These are phyloP conservation scores for Tetranychus piercei DNA, from an alignment of 2,888 invertebrate species.

Conservation along the genomic window DNA sequence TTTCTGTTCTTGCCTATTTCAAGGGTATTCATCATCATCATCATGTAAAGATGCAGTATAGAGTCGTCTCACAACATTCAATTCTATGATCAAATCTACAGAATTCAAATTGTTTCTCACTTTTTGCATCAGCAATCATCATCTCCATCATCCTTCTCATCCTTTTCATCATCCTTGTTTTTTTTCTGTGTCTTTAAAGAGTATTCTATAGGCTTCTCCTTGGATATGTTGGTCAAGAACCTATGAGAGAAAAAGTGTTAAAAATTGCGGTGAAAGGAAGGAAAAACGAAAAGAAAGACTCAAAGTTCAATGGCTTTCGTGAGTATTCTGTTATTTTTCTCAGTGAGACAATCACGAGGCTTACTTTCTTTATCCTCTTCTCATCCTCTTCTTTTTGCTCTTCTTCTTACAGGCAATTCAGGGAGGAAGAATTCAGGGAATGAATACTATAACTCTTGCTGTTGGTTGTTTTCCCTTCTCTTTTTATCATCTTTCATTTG, in stretches of 20 bases:
- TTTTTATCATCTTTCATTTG: no score
- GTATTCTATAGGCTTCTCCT: not conserved
- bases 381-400: no score
- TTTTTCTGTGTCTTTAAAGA: not conserved
- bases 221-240: not conserved
- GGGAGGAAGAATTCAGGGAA: no score
- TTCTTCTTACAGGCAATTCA: no score
- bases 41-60: not conserved
- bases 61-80: not conserved
- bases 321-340: not conserved
- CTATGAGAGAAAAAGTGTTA: not conserved
- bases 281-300: not conserved
- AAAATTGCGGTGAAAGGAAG: not conserved
- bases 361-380: not conserved
- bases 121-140: not conserved
- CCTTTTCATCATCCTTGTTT: not conserved
- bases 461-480: no score
- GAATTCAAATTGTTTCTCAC: not conserved
- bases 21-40: not conserved
- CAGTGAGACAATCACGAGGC: not conserved
- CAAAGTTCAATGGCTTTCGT: not conserved
- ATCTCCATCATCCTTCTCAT: not conserved
- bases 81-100: not conserved
- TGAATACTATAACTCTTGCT: no score
- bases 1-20: not conserved